These are phyloP conservation scores for Meta bourneti DNA, from an alignment of 2,888 invertebrate species.

Conservation along the genomic window DNA sequence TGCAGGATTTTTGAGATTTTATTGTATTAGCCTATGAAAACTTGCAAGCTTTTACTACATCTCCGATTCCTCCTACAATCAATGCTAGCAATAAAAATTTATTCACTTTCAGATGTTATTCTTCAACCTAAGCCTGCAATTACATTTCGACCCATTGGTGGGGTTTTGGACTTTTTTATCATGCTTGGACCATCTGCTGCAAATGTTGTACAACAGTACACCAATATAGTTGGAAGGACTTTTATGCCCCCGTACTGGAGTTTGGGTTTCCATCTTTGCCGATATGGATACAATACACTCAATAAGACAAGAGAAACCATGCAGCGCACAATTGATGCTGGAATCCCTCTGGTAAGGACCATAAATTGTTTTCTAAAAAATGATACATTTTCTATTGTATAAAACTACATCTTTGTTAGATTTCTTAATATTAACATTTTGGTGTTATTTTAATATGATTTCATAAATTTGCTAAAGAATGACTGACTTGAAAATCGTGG, in stretches of 20 bases:
- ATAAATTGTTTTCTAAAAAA: background rate
- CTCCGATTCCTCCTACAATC: too few relatives aligned
- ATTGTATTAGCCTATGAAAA: too few relatives aligned
- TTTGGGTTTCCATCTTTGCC: slow-evolving; percentile 92
- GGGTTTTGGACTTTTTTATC: slow-evolving; percentile 89
- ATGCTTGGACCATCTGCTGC: slow-evolving; percentile 88
- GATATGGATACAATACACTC: slow-evolving; percentile 85
- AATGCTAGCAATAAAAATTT: too few relatives aligned
- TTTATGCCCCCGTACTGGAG: slow-evolving; percentile 93
- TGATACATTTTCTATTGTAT: background rate
- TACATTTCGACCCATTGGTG: slow-evolving; percentile 91
- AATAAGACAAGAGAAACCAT: slow-evolving; percentile 86
- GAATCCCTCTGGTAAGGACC: slow-evolving; percentile 87
- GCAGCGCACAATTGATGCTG: slow-evolving; percentile 86
- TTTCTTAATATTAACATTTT: too few relatives aligned
- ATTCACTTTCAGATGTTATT: slow-evolving; percentile 85
- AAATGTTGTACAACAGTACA: slow-evolving; percentile 82
- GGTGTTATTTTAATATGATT: too few relatives aligned
- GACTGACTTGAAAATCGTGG: background rate
- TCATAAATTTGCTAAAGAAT: too few relatives aligned
- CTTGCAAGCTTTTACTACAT: too few relatives aligned
- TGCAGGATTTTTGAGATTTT: too few relatives aligned
- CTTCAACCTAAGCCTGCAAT: slow-evolving; percentile 90
- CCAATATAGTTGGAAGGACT: slow-evolving; percentile 87
- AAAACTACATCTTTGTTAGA: background rate